A percentile compares a stretch with the other conserved stretches of the same genome.
Conservation (phyloP, 2,888 invertebrate genomes). For the Ommatoiulus sabulosus region DNA sequence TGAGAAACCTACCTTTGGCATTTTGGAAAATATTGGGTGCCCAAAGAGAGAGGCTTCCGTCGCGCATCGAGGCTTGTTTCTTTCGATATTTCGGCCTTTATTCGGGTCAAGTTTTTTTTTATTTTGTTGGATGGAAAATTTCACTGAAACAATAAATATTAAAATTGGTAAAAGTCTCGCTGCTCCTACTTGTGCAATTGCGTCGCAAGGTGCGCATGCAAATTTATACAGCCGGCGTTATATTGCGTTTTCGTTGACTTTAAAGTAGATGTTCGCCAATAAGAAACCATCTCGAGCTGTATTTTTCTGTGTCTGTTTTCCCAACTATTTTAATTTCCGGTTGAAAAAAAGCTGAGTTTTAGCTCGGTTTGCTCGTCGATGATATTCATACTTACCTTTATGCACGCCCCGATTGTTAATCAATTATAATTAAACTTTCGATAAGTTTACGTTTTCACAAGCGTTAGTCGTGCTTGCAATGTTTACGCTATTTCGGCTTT, state of each 20-base stretch:
- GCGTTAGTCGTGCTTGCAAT: neutral
- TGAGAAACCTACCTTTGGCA: no score
- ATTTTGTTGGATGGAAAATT: neutral
- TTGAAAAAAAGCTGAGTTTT: neutral
- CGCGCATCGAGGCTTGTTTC: no score
- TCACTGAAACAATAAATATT: neutral
- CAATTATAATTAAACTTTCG: conserved; percentile 13
- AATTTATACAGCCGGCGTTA: neutral
- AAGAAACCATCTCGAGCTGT: neutral
- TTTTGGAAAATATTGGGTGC: no score
- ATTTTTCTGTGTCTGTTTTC: neutral
- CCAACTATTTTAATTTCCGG: conserved; percentile 1
- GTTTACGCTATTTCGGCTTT: neutral
- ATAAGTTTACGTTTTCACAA: neutral
- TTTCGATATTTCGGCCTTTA: no score
- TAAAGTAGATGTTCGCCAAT: neutral
- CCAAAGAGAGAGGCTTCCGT: no score
- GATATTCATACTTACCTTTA: neutral
- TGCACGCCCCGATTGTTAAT: neutral
- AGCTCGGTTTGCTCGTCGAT: neutral
- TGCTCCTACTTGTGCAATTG: neutral
- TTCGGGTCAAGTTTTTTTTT: no score
- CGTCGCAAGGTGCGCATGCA: neutral
- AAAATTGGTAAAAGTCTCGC: neutral
- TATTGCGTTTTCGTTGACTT: neutral